A percentile compares a stretch with the other conserved stretches of the same genome.
These are phyloP conservation scores for Anser cygnoides DNA, from an alignment of 2,113 vertebrate species.

Conservation along the genomic window DNA sequence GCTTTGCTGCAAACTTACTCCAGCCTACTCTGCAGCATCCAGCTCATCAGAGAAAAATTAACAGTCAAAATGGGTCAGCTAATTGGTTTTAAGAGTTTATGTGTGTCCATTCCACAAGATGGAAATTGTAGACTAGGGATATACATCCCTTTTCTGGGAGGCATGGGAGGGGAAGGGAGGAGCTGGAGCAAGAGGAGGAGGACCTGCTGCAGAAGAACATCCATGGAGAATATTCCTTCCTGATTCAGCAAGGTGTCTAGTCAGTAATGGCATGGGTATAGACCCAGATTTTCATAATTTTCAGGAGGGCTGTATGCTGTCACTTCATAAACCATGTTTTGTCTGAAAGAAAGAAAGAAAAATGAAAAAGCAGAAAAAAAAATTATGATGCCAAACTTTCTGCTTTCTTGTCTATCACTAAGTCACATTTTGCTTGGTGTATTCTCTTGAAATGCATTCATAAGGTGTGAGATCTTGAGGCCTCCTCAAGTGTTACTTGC, in stretches of 20 bases:
- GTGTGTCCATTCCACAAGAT: not conserved
- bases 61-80: not conserved
- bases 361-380: not conserved
- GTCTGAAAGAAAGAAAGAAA: not conserved
- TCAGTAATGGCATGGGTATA: not conserved
- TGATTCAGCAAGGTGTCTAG: not conserved
- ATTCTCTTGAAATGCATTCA: not conserved
- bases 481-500: not conserved
- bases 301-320: not conserved
- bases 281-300: not conserved
- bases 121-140: not conserved
- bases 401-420: not conserved
- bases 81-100: not conserved
- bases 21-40: not conserved
- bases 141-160: not conserved
- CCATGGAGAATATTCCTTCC: not conserved
- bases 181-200: not conserved
- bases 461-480: not conserved
- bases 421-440: not conserved
- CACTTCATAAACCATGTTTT: not conserved
- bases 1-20: not conserved
- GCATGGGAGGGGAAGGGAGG: not conserved
- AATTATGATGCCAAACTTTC: not conserved
- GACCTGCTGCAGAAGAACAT: not conserved
- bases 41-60: not conserved